phyloP scores from a whole-genome alignment of 2,888 invertebrate genomes.

The Gerris lacustris region DNA sequence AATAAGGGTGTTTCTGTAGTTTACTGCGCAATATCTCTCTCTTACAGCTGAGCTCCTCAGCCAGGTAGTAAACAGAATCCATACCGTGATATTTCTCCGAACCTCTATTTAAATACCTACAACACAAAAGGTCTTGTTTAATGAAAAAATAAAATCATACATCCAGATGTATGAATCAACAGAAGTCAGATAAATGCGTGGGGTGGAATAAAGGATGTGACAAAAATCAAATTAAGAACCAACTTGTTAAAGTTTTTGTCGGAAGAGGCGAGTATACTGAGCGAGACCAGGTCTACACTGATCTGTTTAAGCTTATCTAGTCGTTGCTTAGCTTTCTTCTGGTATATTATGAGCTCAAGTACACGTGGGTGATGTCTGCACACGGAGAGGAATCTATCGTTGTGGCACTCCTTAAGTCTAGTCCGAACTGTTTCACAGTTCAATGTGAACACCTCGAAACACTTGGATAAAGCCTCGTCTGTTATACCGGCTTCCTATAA shows the following conservation, averaged over 20 bases:
- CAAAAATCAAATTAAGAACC: background rate
- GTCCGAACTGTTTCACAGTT: slow-evolving; percentile 9
- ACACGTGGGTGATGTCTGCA: background rate
- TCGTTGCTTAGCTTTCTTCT: background rate
- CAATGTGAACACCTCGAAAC: slow-evolving; percentile 7
- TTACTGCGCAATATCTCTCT: background rate
- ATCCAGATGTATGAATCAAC: too few relatives aligned
- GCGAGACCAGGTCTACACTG: background rate
- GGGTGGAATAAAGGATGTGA: too few relatives aligned
- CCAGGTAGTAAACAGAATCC: slow-evolving; percentile 4
- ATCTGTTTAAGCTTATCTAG: background rate
- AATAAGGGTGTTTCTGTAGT: slow-evolving; percentile 1
- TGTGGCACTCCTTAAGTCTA: background rate
- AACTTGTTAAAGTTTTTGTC: slow-evolving; percentile 5
- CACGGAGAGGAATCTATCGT: background rate
- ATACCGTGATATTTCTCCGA: background rate
- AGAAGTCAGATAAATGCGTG: too few relatives aligned
- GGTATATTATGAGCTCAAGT: slow-evolving; percentile 3
- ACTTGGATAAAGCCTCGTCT: background rate
- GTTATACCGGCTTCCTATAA: background rate
- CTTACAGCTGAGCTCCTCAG: background rate
- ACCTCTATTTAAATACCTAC: background rate
- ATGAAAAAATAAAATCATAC: too few relatives aligned
- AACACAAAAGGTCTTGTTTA: background rate
- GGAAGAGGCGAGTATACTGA: background rate